Percentiles rank a stretch among this genome's conserved stretches.
Conservation (phyloP, 2,888 invertebrate genomes). For the Calameuta idolon region DNA sequence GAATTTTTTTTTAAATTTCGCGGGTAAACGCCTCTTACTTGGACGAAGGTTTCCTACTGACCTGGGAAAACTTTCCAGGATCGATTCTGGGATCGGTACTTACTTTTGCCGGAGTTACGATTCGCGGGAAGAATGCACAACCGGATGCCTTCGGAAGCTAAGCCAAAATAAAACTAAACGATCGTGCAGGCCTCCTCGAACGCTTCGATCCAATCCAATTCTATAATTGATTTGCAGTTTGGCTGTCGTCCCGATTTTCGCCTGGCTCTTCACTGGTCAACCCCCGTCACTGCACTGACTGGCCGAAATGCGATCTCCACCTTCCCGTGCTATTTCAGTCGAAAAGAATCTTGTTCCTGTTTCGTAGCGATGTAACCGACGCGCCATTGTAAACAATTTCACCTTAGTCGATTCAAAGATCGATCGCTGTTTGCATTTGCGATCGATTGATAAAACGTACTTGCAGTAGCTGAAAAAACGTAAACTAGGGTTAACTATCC, state of each 20-base stretch:
- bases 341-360: slow-evolving; percentile 56
- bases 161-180: slow-evolving; percentile 66
- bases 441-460: background rate
- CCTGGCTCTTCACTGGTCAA: slow-evolving; percentile 47
- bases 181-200: slow-evolving; percentile 53
- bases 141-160: slow-evolving; percentile 64
- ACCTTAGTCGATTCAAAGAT: background rate
- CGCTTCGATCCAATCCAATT: slow-evolving; percentile 57
- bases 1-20: background rate
- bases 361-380: slow-evolving; percentile 50
- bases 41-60: background rate
- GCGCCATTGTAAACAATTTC: slow-evolving; percentile 44
- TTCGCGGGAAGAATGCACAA: slow-evolving; percentile 57
- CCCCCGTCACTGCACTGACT: slow-evolving; percentile 50
- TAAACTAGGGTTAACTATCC: background rate
- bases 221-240: slow-evolving; percentile 65
- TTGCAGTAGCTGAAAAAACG: background rate
- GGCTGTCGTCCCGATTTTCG: slow-evolving; percentile 63
- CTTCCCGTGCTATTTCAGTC: slow-evolving; percentile 62
- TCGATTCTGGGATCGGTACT: background rate
- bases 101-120: slow-evolving; percentile 17
- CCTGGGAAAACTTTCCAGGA: background rate
- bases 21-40: background rate
- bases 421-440: background rate
- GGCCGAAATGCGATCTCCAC: slow-evolving; percentile 65